These are phyloP conservation scores for Channa striata DNA, from an alignment of 2,797 vertebrate species.

Conservation along the genomic window DNA sequence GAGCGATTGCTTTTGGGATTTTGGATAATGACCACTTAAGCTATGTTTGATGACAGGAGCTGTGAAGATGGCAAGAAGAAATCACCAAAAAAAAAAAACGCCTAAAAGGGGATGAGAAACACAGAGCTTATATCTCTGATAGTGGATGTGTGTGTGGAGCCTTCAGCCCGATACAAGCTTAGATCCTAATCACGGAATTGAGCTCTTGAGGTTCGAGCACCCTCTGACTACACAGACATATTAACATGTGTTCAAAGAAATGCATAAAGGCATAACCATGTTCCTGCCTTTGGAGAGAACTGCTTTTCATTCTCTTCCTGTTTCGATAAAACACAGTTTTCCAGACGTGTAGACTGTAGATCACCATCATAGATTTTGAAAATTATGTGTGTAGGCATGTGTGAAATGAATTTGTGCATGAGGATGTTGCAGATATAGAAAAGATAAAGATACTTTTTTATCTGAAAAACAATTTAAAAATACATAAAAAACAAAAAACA, in stretches of 20 bases:
- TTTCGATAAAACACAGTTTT: conserved; percentile 47
- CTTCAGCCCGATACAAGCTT: conserved; percentile 20
- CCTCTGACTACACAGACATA: conserved; percentile 21
- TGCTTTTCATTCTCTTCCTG: conserved; percentile 20
- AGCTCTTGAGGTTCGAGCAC: conserved; percentile 42
- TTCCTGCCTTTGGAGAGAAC: conserved; percentile 29
- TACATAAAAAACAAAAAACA: neutral
- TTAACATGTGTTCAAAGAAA: conserved; percentile 5
- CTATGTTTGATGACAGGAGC: conserved; percentile 55
- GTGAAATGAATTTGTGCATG: conserved; percentile 34
- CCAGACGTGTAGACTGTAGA: conserved; percentile 32
- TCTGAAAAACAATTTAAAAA: conserved; percentile 8
- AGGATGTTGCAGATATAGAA: neutral
- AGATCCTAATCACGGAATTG: conserved; percentile 66
- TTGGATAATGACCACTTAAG: conserved; percentile 37
- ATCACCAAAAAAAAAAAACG: conserved; percentile 11
- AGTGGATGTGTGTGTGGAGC: conserved; percentile 4
- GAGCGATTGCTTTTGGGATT: conserved; percentile 60
- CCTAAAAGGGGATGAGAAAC: conserved; percentile 15
- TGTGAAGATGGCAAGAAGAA: conserved; percentile 31
- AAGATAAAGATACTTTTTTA: neutral
- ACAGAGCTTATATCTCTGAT: neutral
- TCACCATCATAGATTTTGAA: conserved; percentile 20
- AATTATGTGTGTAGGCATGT: conserved; percentile 12
- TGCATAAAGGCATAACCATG: neutral